A percentile compares a stretch with the other conserved stretches of the same genome.
These are phyloP conservation scores for Microcaecilia unicolor DNA, from an alignment of 2,797 vertebrate genomes.

Conservation along the genomic window DNA sequence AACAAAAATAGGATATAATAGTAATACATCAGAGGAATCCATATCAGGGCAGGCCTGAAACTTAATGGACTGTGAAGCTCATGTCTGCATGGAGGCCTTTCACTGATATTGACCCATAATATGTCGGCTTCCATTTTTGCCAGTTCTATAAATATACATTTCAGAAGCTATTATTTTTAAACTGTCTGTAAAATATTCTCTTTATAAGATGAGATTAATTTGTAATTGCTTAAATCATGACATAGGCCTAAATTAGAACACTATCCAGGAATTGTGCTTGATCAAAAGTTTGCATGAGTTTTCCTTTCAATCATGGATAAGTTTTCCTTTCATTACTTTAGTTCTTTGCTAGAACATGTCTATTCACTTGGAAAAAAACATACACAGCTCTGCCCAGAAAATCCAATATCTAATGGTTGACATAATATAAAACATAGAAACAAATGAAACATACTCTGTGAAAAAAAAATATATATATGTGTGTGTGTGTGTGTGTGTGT, in stretches of 20 bases:
- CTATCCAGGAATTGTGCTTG: constrained; percentile 42
- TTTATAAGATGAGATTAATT: constrained; percentile 45
- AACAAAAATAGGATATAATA: constrained; percentile 76
- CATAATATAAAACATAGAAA: too few relatives aligned
- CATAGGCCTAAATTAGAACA: constrained; percentile 33
- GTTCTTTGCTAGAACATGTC: too few relatives aligned
- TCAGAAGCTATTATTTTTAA: constrained; percentile 38
- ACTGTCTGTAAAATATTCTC: constrained; percentile 43
- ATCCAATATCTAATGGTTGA: too few relatives aligned
- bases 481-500: too few relatives aligned
- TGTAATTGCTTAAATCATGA: constrained; percentile 59
- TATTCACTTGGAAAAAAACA: too few relatives aligned
- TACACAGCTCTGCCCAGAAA: too few relatives aligned
- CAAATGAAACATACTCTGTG: too few relatives aligned
- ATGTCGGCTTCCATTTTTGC: constrained; percentile 33
- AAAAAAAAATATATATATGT: too few relatives aligned
- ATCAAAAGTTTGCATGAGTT: constrained; percentile 32
- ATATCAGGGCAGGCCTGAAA: constrained; percentile 63
- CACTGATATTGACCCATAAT: constrained; percentile 52
- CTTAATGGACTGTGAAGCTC: constrained; percentile 63
- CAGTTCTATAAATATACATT: constrained; percentile 45
- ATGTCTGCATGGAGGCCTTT: constrained; percentile 44
- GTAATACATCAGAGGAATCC: constrained; percentile 77
- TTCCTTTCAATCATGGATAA: constrained; percentile 18
- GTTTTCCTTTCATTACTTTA: too few relatives aligned